Conservation (phyloP, 1,140 invertebrate species). For the Philotrypesis tridentata region DNA sequence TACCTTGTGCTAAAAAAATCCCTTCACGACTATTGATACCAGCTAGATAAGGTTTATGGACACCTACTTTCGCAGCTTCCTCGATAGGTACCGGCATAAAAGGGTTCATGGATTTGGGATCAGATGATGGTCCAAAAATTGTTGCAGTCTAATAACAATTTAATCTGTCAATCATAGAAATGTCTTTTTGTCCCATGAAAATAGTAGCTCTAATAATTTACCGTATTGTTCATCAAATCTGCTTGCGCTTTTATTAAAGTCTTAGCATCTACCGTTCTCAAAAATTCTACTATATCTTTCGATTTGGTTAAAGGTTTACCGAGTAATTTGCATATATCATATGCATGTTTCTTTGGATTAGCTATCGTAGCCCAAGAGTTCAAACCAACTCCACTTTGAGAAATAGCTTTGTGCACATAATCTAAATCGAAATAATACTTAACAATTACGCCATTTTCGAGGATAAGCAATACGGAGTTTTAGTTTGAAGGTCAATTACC, state of each 20-base stretch:
- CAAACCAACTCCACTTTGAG: no score
- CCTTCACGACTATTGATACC: constrained; percentile 78
- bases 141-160: constrained; percentile 49
- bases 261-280: constrained; percentile 64
- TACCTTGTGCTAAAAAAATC: constrained; percentile 48
- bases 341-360: constrained; percentile 60
- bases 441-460: no score
- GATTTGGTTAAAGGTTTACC: constrained; percentile 68
- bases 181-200: no score
- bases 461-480: no score
- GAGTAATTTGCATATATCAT: constrained; percentile 52
- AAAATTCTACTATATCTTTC: constrained; percentile 66
- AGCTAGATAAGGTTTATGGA: constrained; percentile 76
- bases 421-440: constrained; percentile 67
- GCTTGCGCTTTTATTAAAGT: constrained; percentile 24
- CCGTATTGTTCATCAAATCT: background rate
- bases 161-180: no score
- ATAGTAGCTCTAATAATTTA: background rate
- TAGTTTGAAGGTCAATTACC: no score
- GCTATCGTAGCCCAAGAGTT: no score
- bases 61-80: constrained; percentile 64
- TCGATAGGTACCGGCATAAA: constrained; percentile 66
- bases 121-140: constrained; percentile 58
- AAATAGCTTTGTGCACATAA: constrained; percentile 81
- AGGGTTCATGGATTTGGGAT: constrained; percentile 61